Evolutionary conservation across 1,140 invertebrate genomes (phyloP).

Genomic region (Temnothorax longispinosus): DNA sequence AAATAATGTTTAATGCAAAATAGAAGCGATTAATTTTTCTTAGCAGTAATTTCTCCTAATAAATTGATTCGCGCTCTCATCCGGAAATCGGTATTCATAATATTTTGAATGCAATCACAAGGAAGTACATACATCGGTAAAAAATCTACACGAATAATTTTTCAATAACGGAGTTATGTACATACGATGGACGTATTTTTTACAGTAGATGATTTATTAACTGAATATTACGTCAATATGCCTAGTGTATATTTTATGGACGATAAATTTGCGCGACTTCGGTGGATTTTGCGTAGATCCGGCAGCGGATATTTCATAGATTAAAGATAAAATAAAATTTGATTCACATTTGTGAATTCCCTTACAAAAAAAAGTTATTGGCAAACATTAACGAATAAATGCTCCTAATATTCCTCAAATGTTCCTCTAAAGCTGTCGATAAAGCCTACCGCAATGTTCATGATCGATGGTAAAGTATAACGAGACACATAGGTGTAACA

Average conservation of each 20-base stretch:
- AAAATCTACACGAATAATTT: slow-evolving; percentile 61
- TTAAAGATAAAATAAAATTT: slow-evolving; percentile 57
- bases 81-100: slow-evolving; percentile 42
- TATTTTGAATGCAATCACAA: slow-evolving; percentile 60
- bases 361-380: slow-evolving; percentile 32
- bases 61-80: slow-evolving; percentile 6
- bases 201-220: slow-evolving; percentile 61
- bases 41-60: slow-evolving; percentile 9
- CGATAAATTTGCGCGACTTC: slow-evolving; percentile 59
- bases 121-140: slow-evolving; percentile 45
- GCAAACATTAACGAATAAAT: slow-evolving; percentile 45
- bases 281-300: slow-evolving; percentile 57
- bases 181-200: slow-evolving; percentile 54
- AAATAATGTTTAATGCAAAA: not conserved
- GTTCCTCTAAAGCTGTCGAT: slow-evolving; percentile 39
- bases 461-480: slow-evolving; percentile 14
- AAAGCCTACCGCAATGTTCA: slow-evolving; percentile 32
- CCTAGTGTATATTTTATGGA: slow-evolving; percentile 60
- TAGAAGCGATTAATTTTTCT: not conserved
- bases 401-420: slow-evolving; percentile 49
- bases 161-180: slow-evolving; percentile 59
- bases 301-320: slow-evolving; percentile 48
- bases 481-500: not conserved
- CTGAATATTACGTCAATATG: slow-evolving; percentile 62
- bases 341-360: slow-evolving; percentile 46